Percentiles rank a stretch among this genome's conserved stretches.
phyloP scores from a whole-genome alignment of 2,888 invertebrate genomes.

The Psylliodes chrysocephalus region DNA sequence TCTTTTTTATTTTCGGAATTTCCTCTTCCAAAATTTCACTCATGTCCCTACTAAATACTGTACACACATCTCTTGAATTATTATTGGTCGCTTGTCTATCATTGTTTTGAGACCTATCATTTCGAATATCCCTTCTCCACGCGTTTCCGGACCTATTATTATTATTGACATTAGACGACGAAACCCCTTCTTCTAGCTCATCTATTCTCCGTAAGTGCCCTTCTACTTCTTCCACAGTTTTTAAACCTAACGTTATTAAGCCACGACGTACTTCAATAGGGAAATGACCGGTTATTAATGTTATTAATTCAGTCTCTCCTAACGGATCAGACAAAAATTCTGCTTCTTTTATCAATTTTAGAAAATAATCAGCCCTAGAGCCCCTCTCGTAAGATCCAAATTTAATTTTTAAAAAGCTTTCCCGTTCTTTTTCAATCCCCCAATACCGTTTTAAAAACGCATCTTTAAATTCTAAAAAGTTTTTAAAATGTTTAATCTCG shows the following conservation, averaged over 20 bases:
- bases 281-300: conserved; percentile 30
- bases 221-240: conserved; percentile 32
- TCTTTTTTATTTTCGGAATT: no score
- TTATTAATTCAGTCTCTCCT: conserved; percentile 17
- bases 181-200: background rate
- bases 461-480: conserved; percentile 22
- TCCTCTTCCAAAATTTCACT: no score
- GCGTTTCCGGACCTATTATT: background rate
- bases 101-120: no score
- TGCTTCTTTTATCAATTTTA: conserved; percentile 27
- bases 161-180: no score
- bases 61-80: no score
- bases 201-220: conserved; percentile 33
- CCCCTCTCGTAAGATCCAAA: conserved; percentile 18
- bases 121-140: no score
- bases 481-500: conserved; percentile 17
- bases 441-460: conserved; percentile 29
- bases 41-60: no score
- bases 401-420: conserved; percentile 24
- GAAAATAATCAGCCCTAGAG: conserved; percentile 32
- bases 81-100: no score
- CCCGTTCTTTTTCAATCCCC: conserved; percentile 28
- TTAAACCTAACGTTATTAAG: conserved; percentile 29
- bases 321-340: conserved; percentile 23
- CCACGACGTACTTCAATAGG: conserved; percentile 29